Evolutionary conservation across 2,113 vertebrate species (phyloP).

Genomic region (Speoplatyrhinus poulsoni): DNA sequence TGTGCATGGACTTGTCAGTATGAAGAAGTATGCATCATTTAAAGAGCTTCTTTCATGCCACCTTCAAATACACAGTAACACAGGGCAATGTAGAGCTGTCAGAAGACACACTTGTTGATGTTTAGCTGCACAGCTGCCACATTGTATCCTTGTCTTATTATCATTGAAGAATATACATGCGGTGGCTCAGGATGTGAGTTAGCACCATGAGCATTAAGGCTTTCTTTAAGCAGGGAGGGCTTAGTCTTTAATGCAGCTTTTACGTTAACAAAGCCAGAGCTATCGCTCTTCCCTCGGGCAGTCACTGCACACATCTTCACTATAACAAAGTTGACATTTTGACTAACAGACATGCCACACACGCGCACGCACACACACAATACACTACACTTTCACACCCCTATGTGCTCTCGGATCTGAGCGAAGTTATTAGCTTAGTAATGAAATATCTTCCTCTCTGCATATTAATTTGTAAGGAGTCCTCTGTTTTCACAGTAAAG

Average conservation of each 20-base stretch:
- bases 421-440: constrained; percentile 31
- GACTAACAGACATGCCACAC: background rate
- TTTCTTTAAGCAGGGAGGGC: background rate
- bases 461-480: constrained; percentile 42
- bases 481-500: constrained; percentile 16
- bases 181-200: background rate
- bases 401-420: background rate
- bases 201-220: background rate
- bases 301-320: background rate
- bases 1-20: background rate
- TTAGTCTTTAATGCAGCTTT: background rate
- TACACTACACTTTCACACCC: constrained; percentile 2
- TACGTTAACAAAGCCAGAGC: background rate
- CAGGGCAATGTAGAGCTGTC: background rate
- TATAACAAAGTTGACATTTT: too few relatives aligned
- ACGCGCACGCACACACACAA: background rate
- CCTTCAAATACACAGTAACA: background rate
- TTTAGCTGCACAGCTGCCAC: background rate
- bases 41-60: background rate
- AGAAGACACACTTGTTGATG: background rate
- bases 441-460: constrained; percentile 20
- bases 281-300: background rate
- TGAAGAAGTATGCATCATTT: background rate
- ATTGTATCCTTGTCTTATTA: background rate
- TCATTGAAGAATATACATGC: background rate